Base-by-base conservation (phyloP, 2,888 invertebrate species). In the Caenorhabditis panamensis region DNA sequence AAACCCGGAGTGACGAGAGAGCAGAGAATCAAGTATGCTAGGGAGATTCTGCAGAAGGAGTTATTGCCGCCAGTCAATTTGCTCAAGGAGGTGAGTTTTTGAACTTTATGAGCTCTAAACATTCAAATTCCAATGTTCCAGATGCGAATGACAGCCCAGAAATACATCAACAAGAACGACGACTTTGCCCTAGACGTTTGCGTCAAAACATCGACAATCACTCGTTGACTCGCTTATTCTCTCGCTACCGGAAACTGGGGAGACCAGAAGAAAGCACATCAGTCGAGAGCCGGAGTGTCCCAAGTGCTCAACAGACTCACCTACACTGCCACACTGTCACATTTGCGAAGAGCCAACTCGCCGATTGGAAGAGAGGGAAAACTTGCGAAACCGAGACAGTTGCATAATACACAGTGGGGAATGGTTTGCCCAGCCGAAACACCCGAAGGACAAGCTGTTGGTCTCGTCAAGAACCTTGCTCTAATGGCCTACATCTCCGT, bases 171-270 rank as follows among this genome's bases (percentile, higher is more conserved):
- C 92, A 94, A 96, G 89, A 97, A 97, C 88, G 98, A 98, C 92
- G 98, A 99, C 92, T 99, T 99, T 91, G 97, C 97, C 92, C 93
- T 99, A 86, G 98, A 99, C 91, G 93, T 96, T 2, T 89, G 90
- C 67, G 82, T 90, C 24, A 87, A 84, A 92, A 97, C 98, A 0
- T 95, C 97, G 91, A 96, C 97, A 71, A 98, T 99, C 80, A 98
- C 99, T 0, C 97, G 99, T 91, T 99, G 99, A 36, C 81, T 99
- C 69, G 94, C 97, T 87, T 99, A 99, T 91, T 99, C 99, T 0
- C 93, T 99, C 88, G 99, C 99, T 87, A 99, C 99, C 37, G 99
- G 99, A 44, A 99, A 99, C 92, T 99, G 99, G 99, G 99, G 99
- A 59, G 99, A 99, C 92, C 99, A 99, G 92, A 99, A 99, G 92